phyloP scores from a whole-genome alignment of 2,113 vertebrate species.

The Cavia aperea region DNA sequence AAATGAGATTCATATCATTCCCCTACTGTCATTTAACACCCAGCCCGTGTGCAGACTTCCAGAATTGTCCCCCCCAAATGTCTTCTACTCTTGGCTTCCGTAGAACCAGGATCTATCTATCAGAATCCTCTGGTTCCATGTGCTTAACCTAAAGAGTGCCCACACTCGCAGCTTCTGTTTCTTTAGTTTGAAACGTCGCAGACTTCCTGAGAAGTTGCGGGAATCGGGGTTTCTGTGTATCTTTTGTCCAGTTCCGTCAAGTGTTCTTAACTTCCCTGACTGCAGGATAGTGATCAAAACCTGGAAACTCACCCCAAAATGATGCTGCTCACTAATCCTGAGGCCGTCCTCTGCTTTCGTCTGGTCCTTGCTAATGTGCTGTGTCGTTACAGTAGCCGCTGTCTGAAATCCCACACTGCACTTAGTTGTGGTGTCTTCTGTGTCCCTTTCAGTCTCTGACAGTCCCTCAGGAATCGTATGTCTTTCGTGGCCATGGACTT shows the following conservation, averaged over 20 bases:
- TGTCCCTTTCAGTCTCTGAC: fast-evolving
- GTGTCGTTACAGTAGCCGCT: background rate
- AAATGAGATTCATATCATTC: background rate
- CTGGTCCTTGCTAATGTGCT: background rate
- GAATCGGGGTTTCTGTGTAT: background rate
- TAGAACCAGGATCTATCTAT: background rate
- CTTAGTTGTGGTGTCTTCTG: background rate
- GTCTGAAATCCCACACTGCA: background rate
- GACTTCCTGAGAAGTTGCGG: background rate
- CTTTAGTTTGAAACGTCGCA: slow-evolving; percentile 1
- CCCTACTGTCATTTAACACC: background rate
- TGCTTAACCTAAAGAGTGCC: background rate
- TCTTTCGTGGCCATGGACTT: background rate
- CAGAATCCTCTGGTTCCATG: background rate
- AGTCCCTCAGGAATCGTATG: background rate
- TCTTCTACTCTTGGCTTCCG: background rate
- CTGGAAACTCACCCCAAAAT: background rate
- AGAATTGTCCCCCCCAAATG: background rate
- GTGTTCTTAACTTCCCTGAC: background rate
- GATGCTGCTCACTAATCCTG: fast-evolving
- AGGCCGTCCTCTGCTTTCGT: fast-evolving
- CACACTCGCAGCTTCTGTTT: background rate
- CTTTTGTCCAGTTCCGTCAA: background rate
- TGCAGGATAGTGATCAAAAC: fast-evolving
- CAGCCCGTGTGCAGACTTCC: background rate